These are phyloP conservation scores for Gephyroberyx darwinii DNA, from an alignment of 2,797 vertebrate genomes.

Conservation along the genomic window DNA sequence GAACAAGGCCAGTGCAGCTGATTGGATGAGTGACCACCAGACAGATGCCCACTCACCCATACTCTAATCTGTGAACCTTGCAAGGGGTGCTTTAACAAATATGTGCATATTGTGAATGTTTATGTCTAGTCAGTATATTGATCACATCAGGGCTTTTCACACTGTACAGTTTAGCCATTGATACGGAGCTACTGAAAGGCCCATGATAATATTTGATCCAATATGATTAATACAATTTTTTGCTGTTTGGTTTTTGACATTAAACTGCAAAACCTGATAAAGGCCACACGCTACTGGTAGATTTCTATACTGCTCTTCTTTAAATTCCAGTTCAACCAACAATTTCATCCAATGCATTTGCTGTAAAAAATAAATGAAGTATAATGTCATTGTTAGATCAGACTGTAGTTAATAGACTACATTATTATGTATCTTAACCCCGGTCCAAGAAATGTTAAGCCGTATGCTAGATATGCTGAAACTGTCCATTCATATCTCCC, in stretches of 20 bases:
- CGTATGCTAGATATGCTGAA: slow-evolving; percentile 65
- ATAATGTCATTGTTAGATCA: slow-evolving; percentile 41
- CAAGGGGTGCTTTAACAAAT: slow-evolving; percentile 39
- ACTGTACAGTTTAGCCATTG: slow-evolving; percentile 28
- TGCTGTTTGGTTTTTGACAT: slow-evolving; percentile 34
- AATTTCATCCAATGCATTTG: slow-evolving; percentile 45
- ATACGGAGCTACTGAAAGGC: slow-evolving; percentile 33
- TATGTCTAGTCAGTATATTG: slow-evolving; percentile 30
- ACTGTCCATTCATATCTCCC: slow-evolving; percentile 47
- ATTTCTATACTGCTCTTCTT: slow-evolving; percentile 32
- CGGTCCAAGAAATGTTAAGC: slow-evolving; percentile 52
- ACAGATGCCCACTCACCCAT: slow-evolving; percentile 44
- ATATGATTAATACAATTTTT: slow-evolving; percentile 19
- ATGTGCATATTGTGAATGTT: slow-evolving; percentile 42
- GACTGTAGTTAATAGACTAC: slow-evolving; percentile 27
- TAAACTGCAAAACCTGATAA: slow-evolving; percentile 36
- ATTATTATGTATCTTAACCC: slow-evolving; percentile 58
- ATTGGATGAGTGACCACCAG: slow-evolving; percentile 45
- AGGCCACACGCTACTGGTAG: slow-evolving; percentile 34
- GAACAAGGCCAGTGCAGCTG: slow-evolving; percentile 55
- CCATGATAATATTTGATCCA: slow-evolving; percentile 26
- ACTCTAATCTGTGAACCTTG: slow-evolving; percentile 40
- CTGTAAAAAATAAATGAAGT: slow-evolving; percentile 58
- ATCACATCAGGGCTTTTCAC: slow-evolving; percentile 37
- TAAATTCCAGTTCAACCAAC: slow-evolving; percentile 48